phyloP scores from a whole-genome alignment of 2,888 invertebrate species.

The Drepana falcataria region DNA sequence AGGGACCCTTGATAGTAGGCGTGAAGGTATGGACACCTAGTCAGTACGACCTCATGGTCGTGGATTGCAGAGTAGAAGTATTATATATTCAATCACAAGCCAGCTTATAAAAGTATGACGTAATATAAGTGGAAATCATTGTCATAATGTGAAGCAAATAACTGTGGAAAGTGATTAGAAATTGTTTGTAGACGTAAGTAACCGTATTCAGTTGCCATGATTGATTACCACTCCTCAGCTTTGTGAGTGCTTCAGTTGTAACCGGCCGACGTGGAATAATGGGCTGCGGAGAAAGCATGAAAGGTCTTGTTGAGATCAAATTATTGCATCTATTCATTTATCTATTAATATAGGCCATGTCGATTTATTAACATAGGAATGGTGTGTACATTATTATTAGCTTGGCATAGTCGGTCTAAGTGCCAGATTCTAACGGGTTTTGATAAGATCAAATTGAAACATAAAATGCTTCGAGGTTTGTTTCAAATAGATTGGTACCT shows the following conservation, averaged over 20 bases:
- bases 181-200: constrained; percentile 23
- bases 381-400: neutral
- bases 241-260: constrained; percentile 13
- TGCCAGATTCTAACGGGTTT: neutral
- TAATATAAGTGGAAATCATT: neutral
- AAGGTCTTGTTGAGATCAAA: neutral
- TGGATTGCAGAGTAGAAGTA: no score
- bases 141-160: constrained; percentile 3
- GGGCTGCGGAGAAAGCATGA: neutral
- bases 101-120: no score
- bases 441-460: neutral
- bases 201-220: constrained; percentile 29
- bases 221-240: constrained; percentile 25
- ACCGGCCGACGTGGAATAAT: constrained; percentile 14
- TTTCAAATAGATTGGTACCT: neutral
- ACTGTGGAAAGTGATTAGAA: constrained; percentile 4
- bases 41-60: no score
- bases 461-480: neutral
- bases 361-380: neutral
- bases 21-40: no score
- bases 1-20: no score
- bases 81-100: no score
- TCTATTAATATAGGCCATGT: neutral
- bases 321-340: neutral
- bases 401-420: neutral